Percentiles rank a stretch among this genome's conserved stretches.
Evolutionary conservation across 2,888 invertebrate genomes (phyloP).

Genomic region (Scelioninae gen. 1): DNA sequence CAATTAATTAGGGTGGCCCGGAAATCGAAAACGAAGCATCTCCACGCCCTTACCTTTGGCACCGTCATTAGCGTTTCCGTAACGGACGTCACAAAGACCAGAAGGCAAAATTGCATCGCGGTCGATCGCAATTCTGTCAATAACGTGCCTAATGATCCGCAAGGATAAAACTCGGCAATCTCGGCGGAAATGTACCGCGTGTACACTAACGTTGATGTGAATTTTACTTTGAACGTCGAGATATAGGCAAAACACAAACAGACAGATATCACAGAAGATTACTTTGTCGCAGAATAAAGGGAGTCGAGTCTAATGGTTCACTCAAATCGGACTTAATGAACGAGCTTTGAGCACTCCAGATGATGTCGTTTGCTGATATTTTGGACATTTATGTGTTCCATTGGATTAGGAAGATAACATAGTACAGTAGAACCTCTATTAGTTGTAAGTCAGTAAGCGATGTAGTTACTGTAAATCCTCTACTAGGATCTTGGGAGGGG

Average conservation of each 20-base stretch:
- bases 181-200: constrained; percentile 40
- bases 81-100: constrained; percentile 70
- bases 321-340: constrained; percentile 56
- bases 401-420: no score
- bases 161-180: constrained; percentile 60
- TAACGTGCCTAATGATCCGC: constrained; percentile 68
- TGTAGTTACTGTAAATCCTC: no score
- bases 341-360: constrained; percentile 25
- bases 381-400: no score
- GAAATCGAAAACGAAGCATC: constrained; percentile 72
- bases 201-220: constrained; percentile 33
- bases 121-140: constrained; percentile 69
- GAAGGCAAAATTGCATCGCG: constrained; percentile 68
- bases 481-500: no score
- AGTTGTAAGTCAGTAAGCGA: no score
- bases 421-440: no score
- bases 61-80: constrained; percentile 69
- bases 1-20: constrained; percentile 73
- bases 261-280: constrained; percentile 29
- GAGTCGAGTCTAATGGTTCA: constrained; percentile 43
- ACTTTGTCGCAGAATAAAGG: constrained; percentile 54
- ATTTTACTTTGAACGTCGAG: constrained; percentile 26
- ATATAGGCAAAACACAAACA: constrained; percentile 14
- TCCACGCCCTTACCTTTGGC: constrained; percentile 64
- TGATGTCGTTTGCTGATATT: constrained; percentile 38